These are phyloP conservation scores for Barnardius zonarius DNA, from an alignment of 2,113 vertebrate genomes.

Conservation along the genomic window DNA sequence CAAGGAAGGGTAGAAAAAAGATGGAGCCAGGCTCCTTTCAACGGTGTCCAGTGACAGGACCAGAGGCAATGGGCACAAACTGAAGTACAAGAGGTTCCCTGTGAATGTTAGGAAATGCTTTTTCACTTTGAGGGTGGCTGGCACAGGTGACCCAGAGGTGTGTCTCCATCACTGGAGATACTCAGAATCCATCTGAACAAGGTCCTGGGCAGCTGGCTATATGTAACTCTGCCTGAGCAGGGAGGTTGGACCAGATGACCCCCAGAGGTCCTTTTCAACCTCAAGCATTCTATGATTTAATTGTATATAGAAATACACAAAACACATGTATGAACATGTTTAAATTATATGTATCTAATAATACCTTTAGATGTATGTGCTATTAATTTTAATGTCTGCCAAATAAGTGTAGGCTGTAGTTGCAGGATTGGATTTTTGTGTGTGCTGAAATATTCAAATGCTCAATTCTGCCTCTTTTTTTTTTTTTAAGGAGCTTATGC, in stretches of 20 bases:
- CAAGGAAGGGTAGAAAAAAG: background rate
- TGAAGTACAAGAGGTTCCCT: background rate
- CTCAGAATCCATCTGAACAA: background rate
- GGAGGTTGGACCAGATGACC: background rate
- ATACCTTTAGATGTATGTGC: background rate
- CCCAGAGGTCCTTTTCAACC: background rate
- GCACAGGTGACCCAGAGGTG: no score
- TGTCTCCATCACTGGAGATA: background rate
- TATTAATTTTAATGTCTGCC: background rate
- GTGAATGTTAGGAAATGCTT: background rate
- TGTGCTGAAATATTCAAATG: background rate
- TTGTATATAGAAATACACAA: background rate
- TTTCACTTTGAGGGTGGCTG: background rate
- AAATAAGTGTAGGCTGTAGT: background rate
- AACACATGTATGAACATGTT: background rate
- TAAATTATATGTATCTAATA: background rate
- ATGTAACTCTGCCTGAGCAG: background rate
- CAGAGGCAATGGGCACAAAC: background rate
- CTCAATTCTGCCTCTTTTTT: background rate
- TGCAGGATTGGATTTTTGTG: background rate
- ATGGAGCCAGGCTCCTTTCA: background rate
- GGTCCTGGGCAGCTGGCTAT: background rate
- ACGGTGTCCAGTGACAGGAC: background rate
- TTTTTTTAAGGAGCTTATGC: background rate
- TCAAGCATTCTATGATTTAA: background rate